Evolutionary conservation across 2,797 vertebrate genomes (phyloP).

Genomic region (Taenioides sp.): DNA sequence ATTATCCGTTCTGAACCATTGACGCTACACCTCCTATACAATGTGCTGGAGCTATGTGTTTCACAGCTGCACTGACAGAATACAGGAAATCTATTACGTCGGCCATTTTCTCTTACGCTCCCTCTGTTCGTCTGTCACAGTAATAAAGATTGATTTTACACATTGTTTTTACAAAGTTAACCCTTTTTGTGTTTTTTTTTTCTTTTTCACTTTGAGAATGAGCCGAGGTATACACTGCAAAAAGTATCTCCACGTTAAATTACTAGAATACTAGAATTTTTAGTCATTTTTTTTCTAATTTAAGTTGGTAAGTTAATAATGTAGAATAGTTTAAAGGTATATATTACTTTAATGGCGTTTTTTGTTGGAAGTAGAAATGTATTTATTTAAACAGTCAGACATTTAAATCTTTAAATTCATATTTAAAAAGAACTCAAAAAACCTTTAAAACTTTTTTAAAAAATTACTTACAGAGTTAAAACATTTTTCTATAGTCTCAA

Average conservation of each 20-base stretch:
- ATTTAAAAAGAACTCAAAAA: too few species aligned
- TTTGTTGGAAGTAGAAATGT: too few species aligned
- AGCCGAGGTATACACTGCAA: neutral
- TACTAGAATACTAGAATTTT: neutral
- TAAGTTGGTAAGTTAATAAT: too few species aligned
- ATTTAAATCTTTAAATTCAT: too few species aligned
- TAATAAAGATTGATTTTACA: constrained; percentile 12
- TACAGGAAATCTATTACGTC: constrained; percentile 4
- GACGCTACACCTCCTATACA: constrained; percentile 1
- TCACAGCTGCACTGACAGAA: neutral
- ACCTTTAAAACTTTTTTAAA: too few species aligned
- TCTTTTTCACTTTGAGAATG: neutral
- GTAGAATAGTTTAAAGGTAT: too few species aligned
- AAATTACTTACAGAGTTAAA: too few species aligned
- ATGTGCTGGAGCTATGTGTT: neutral
- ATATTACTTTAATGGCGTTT: too few species aligned
- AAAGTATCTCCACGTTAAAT: neutral
- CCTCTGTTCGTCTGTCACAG: neutral
- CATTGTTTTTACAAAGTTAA: constrained; percentile 11
- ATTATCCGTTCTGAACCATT: constrained; percentile 6
- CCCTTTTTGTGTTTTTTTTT: neutral
- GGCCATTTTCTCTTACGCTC: neutral
- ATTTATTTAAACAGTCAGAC: too few species aligned
- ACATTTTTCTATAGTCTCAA: too few species aligned
- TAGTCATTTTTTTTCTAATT: neutral